These are phyloP conservation scores for Aphelocoma californica DNA, from an alignment of 2,797 vertebrate genomes.

Conservation along the genomic window DNA sequence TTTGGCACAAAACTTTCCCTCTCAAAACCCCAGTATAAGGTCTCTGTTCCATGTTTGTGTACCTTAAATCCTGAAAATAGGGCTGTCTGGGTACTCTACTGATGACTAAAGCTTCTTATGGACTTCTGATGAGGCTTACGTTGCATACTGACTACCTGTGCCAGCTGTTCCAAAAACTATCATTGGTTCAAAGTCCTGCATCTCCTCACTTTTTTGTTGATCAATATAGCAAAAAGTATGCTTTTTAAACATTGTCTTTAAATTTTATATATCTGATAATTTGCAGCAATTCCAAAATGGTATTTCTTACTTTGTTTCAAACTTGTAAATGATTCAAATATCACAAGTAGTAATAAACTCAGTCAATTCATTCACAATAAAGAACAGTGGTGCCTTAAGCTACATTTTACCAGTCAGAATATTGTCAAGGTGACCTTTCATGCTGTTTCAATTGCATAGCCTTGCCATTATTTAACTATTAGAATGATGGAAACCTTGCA, in stretches of 20 bases:
- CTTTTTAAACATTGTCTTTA: neutral
- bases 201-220: neutral
- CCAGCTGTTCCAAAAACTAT: neutral
- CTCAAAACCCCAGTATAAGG: neutral
- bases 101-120: neutral
- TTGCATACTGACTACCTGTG: neutral
- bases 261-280: neutral
- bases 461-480: conserved; percentile 71
- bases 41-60: neutral
- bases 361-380: conserved; percentile 22
- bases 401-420: conserved; percentile 36
- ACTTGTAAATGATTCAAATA: conserved; percentile 54
- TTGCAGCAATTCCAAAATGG: neutral
- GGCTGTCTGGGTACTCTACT: neutral
- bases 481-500: conserved; percentile 69
- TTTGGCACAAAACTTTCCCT: neutral
- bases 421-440: conserved; percentile 75
- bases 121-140: neutral
- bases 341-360: conserved; percentile 36
- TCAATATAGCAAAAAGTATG: neutral
- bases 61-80: neutral
- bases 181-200: neutral
- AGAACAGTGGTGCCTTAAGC: conserved; percentile 55
- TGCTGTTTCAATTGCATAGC: conserved; percentile 65
- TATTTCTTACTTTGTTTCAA: conserved; percentile 38